Base-by-base conservation (phyloP, 2,797 vertebrate genomes). In the Hypotaenidia philippensis region DNA sequence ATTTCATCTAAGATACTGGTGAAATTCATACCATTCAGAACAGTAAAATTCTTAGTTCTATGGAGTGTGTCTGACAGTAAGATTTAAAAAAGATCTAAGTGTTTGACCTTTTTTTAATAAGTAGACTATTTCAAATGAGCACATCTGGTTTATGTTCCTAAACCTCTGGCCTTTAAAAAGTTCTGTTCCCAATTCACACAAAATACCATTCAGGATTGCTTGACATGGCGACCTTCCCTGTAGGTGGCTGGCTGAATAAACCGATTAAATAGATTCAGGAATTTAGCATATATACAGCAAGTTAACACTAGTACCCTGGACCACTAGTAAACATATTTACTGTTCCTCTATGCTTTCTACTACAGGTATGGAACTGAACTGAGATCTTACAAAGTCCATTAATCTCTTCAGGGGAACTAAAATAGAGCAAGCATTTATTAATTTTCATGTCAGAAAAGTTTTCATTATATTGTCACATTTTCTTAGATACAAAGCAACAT, bases 121-220 rank as follows among this genome's bases (percentile, higher is more conserved):
- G 97, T 92, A 94, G 96, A 89, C 93, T 97, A 97, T 97, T 96
- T 97, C 88, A 98, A 98, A 97, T 94, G 96, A 97, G 93, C 78
- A 97, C 97, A 98, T 98, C 98, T 98, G 97, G 97, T 98, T 98
- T 98, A 98, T 98, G 97, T 98, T 97, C 95, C 94, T 93, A 97
- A 98, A 97, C 93, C 87, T 97, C 94, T 96, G 94, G 96, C 95
- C 96, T 96, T 97, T 97, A 97, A 96, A 95, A 97, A 96, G 94
- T 96, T 97, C 96, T 97, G 96, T 96, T 98, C 96, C 95, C 74
- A 94, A 94, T 98, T 98, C 97, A 89, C 94, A 97, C 94, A 97
- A 98, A 98, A 98, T 97, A 95, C 96, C 94, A 96, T 97, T 97
- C 96, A 97, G 88, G 89, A 96, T 97, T 97, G 89, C 81, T 92